Percentiles rank a stretch among this genome's conserved stretches.
Conservation (phyloP, 2,113 vertebrate genomes). For the Rhabdornis inornatus region DNA sequence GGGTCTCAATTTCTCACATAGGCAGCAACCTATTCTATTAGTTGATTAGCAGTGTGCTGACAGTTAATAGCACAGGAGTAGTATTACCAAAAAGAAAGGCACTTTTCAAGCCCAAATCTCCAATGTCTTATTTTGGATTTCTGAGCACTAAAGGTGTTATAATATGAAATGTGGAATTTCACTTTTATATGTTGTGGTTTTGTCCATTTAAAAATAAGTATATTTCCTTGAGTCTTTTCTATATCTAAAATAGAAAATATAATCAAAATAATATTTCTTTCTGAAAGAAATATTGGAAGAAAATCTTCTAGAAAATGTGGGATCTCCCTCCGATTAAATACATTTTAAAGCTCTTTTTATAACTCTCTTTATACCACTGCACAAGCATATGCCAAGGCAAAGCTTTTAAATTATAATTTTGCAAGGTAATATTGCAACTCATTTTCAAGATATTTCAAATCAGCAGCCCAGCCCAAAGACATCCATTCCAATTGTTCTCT, state of each 20-base stretch:
- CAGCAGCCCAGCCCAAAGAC: slow-evolving; percentile 27
- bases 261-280: neutral
- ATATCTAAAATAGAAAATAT: neutral
- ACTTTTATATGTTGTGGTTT: neutral
- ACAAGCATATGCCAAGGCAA: neutral
- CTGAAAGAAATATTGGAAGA: neutral
- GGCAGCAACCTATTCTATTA: neutral
- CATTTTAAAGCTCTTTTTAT: neutral
- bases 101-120: neutral
- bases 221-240: neutral
- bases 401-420: neutral
- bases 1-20: neutral
- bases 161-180: neutral
- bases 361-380: neutral
- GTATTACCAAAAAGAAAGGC: neutral
- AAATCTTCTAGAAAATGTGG: neutral
- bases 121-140: neutral
- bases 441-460: slow-evolving; percentile 32
- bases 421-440: neutral
- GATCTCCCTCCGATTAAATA: neutral
- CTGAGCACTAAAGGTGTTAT: neutral
- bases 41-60: neutral
- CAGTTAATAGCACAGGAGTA: neutral
- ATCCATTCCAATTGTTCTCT: neutral
- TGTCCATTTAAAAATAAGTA: neutral